Base-by-base conservation (phyloP, 2,888 invertebrate species). In the Linnaemya tessellans region DNA sequence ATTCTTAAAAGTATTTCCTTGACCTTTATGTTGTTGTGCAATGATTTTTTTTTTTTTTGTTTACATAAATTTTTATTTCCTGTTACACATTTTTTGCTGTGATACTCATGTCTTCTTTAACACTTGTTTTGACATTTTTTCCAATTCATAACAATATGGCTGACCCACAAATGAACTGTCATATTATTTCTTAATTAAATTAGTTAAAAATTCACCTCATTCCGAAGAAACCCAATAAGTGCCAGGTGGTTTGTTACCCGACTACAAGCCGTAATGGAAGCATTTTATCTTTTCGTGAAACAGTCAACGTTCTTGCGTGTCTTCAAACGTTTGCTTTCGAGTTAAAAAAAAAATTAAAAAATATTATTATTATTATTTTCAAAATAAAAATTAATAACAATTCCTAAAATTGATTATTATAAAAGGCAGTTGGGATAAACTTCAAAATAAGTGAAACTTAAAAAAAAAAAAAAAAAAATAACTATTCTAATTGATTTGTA, bases 141-240 rank as follows among this genome's bases (percentile, higher is more conserved):
- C 51, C 54, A 41, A 30, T 58, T 25, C 20, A 60, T 43, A 65
- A 65, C 64, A 65, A 65, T 54, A 58, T 68, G 68, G 68, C 78
- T 68, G 68, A 78, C 78, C 78, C n/a, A 60, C 51, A 71, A 67
- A 43, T 18, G 56, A 62, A 65, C 46, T 83, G 85, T 81, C 82
- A 78, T 77, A 73, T 71, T 58, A 8, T 54, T 71, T 38, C 35
- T 60, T 88, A 88, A 89, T 88, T 88, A 46, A 87, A 87, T 88
- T 89, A 70, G 77, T 49, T 54, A 35, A 67, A 86, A 83, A 86
- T 86, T 87, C 83, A 83, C 87, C 86, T 79, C 68, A 46, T 1
- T n/a, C n/a, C 25, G 15, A 60, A 11, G 88, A 89, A 89, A 87
- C 88, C 89, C 43, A 80, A 87, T 13, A 87, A 88, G 64, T 73